Conservation (phyloP, 2,797 vertebrate genomes). For the Megalops cyprinoides region DNA sequence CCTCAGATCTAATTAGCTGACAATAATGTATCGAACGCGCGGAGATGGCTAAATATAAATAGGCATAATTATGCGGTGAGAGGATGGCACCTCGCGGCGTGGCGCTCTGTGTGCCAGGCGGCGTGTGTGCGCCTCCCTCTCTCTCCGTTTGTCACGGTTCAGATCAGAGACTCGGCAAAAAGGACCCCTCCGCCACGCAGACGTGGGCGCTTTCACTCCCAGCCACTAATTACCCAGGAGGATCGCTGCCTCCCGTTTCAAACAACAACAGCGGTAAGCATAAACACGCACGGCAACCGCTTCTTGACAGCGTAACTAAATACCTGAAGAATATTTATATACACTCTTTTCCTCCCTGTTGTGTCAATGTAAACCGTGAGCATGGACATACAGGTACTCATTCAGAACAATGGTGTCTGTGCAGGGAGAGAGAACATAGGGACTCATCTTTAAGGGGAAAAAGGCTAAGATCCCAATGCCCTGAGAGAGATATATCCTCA, state of each 20-base stretch:
- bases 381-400: no score
- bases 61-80: conserved; percentile 95
- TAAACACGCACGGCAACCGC: neutral
- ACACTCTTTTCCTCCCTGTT: neutral
- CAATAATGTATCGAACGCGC: conserved; percentile 96
- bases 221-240: conserved; percentile 69
- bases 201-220: conserved; percentile 54
- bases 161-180: conserved; percentile 76
- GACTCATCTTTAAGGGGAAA: neutral
- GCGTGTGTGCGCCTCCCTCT: conserved; percentile 52
- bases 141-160: conserved; percentile 71
- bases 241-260: conserved; percentile 57
- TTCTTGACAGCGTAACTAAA: conserved; percentile 19
- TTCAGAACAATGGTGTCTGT: neutral
- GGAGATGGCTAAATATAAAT: conserved; percentile 97
- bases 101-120: conserved; percentile 50
- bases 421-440: neutral
- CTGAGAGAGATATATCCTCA: neutral
- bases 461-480: neutral
- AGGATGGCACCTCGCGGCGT: conserved; percentile 83
- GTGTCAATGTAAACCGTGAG: no score
- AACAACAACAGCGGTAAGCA: conserved; percentile 31
- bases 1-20: conserved; percentile 99
- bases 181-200: conserved; percentile 65
- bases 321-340: neutral